Evolutionary conservation across 2,888 invertebrate genomes (phyloP).

Genomic region (Cremastinae sp.): DNA sequence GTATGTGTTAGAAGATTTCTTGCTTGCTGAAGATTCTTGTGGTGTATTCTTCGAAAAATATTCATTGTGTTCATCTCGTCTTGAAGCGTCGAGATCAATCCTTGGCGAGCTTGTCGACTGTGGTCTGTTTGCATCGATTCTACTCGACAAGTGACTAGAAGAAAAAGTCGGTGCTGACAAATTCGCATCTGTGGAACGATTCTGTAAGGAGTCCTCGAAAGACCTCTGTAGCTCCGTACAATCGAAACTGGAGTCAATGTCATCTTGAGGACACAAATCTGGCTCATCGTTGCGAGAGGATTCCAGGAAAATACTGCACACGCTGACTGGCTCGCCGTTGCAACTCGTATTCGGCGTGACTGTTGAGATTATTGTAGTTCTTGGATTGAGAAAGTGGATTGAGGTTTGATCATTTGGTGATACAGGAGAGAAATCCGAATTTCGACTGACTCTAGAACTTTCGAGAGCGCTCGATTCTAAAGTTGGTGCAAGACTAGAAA

Average conservation of each 20-base stretch:
- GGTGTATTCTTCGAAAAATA: not conserved
- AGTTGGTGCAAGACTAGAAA: not conserved
- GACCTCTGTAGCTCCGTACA: constrained; percentile 43
- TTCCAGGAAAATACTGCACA: constrained; percentile 68
- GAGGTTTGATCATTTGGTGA: constrained; percentile 24
- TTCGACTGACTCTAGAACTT: not conserved
- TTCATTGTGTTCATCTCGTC: not conserved
- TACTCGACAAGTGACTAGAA: not conserved
- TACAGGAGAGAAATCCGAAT: constrained; percentile 8
- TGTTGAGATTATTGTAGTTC: constrained; percentile 14
- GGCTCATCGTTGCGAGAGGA: constrained; percentile 60
- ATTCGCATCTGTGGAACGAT: no score
- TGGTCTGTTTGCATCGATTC: constrained; percentile 2
- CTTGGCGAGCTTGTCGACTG: constrained; percentile 45
- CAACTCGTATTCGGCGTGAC: not conserved
- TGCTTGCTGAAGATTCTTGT: not conserved
- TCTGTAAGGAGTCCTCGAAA: constrained; percentile 39
- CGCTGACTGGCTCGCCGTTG: constrained; percentile 58
- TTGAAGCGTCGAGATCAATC: not conserved
- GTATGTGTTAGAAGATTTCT: no score
- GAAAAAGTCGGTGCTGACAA: not conserved
- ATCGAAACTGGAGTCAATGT: constrained; percentile 60
- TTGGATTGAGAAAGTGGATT: not conserved
- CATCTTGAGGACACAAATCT: constrained; percentile 49
- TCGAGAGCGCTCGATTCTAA: not conserved